Base-by-base conservation (phyloP, 2,113 vertebrate genomes). In the Passer domesticus region DNA sequence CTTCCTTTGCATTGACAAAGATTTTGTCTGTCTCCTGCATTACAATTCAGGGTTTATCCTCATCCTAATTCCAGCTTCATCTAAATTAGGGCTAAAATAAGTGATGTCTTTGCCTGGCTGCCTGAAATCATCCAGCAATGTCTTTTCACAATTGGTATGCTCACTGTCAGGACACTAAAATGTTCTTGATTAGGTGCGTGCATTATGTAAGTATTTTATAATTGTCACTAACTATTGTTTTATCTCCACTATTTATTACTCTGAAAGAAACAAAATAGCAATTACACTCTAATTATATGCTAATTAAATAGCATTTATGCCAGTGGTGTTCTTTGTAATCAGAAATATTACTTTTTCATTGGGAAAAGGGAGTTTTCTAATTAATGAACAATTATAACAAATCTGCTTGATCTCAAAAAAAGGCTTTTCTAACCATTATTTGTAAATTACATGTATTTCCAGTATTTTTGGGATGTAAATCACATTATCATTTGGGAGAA, bases 251-350 rank as follows among this genome's bases (percentile, higher is more conserved):
- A 52, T 94, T 90, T 94, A 84, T 80, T 94, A 83, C 24, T 74
- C 67, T 70, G 82, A 91, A 91, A 90, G 84, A 85, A 91, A 73
- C 59, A 70, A 88, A 96, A 88, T 62, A 89, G 53, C 81, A 89
- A 91, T 95, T 89, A 58, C 59, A 39, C 15, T 53, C 27, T 74
- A 76, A 90, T 91, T 79, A 62, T 70, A 88, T 91, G 78, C 33
- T 85, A 85, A 92, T 87, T 92, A 87, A 87, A 83, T 62, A 62
- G 11, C 19, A 77, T 84, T 91, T 85, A 83, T 87, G 59, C 75
- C 85, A 87, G 67, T 35, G 27, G 31, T 35, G 20, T 63, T 80
- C 66, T 76, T 55, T 59, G 35, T 55, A 92, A 87, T 89, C 77
- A 87, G 77, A 87, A 72, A 67, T 50, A 91, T 4, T 58, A 83